These are phyloP conservation scores for Nannoperca obscura DNA, from an alignment of 2,797 vertebrate genomes.

Conservation along the genomic window DNA sequence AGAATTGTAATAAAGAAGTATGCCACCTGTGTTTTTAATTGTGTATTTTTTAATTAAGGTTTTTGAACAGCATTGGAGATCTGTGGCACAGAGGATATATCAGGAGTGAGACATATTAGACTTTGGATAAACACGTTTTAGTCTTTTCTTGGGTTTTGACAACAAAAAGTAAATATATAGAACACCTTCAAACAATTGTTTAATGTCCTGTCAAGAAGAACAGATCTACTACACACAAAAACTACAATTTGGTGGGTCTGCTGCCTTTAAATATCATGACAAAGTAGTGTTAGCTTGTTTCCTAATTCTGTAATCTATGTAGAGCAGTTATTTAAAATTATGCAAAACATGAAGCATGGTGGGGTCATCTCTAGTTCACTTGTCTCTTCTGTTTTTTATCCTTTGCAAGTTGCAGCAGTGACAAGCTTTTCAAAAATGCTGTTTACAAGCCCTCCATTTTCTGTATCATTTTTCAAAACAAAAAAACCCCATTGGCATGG, in stretches of 20 bases:
- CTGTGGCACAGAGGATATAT: neutral
- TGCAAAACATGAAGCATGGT: neutral
- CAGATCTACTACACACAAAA: neutral
- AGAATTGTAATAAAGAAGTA: neutral
- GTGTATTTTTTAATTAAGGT: neutral
- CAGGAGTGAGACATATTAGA: neutral
- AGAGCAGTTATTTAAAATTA: slow-evolving; percentile 6
- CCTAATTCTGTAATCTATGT: neutral
- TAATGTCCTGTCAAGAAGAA: neutral
- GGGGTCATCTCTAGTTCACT: neutral
- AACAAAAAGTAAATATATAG: neutral
- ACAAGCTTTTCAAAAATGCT: neutral
- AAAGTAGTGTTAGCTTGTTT: neutral
- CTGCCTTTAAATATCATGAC: neutral
- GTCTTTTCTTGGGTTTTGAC: neutral
- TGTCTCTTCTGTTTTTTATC: slow-evolving; percentile 5
- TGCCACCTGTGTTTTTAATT: neutral
- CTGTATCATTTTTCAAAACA: neutral
- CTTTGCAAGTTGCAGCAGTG: neutral
- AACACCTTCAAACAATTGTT: neutral
- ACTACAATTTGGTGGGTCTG: neutral
- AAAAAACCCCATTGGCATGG: neutral
- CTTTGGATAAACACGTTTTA: neutral
- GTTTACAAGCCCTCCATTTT: neutral
- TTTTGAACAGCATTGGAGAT: neutral